A percentile compares a stretch with the other conserved stretches of the same genome.
phyloP scores from a whole-genome alignment of 1,140 invertebrate genomes.

The Aporrectodea caliginosa region DNA sequence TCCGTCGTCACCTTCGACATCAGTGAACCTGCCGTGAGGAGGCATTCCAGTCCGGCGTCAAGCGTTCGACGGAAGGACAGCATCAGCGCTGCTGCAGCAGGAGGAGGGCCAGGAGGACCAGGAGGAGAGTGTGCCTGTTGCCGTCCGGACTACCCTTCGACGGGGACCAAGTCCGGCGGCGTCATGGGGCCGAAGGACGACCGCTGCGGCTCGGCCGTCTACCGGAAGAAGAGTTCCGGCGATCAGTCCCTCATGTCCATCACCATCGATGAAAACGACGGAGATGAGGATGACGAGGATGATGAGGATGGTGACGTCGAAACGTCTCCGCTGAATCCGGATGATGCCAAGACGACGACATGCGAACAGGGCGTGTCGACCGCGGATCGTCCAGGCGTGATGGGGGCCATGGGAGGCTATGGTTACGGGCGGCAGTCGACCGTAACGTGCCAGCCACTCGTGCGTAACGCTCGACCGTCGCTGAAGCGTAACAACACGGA shows the following conservation, averaged over 20 bases:
- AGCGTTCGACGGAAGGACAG: slow-evolving; percentile 18
- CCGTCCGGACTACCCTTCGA: neutral
- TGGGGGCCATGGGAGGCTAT: no score
- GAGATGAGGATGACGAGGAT: slow-evolving; percentile 28
- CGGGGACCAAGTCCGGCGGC: neutral
- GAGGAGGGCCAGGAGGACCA: neutral
- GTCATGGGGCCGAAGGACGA: no score
- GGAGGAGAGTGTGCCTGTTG: neutral
- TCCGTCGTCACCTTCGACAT: slow-evolving; percentile 29
- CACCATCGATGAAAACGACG: slow-evolving; percentile 27
- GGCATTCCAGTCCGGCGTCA: slow-evolving; percentile 29
- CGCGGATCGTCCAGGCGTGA: neutral
- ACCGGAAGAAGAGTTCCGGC: slow-evolving; percentile 25
- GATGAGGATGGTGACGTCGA: neutral
- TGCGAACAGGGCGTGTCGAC: neutral
- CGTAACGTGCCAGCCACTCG: neutral
- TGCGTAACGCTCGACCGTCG: slow-evolving; percentile 1
- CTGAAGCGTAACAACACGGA: slow-evolving; percentile 29
- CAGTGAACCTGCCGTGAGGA: neutral
- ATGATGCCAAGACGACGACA: neutral
- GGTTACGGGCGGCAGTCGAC: neutral
- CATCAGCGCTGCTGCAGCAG: neutral
- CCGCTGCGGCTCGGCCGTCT: neutral
- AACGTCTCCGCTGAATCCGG: neutral
- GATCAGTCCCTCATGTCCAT: slow-evolving; percentile 28